Conservation (phyloP, 2,888 invertebrate genomes). For the Limulus polyphemus region DNA sequence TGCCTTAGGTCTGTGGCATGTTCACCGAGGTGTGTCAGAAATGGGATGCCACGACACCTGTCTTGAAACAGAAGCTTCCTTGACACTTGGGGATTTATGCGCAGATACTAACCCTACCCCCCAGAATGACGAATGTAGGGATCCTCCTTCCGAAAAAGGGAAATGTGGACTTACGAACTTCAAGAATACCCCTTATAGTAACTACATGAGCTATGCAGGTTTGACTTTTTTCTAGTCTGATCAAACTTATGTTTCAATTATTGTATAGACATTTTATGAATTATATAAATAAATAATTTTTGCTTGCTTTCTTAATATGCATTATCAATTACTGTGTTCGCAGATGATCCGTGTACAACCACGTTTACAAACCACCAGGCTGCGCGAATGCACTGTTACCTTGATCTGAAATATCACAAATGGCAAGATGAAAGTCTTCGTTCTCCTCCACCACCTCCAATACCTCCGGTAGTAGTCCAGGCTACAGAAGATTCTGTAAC, state of each 20-base stretch:
- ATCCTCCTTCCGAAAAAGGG: conserved; percentile 26
- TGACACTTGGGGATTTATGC: conserved; percentile 34
- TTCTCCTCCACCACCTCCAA: neutral
- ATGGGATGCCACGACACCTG: conserved; percentile 33
- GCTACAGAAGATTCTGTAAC: neutral
- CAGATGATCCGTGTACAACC: conserved; percentile 28
- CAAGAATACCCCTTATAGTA: conserved; percentile 31
- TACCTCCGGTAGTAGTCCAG: neutral
- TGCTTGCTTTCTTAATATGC: no score
- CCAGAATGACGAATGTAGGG: conserved; percentile 29
- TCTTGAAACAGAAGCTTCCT: conserved; percentile 30
- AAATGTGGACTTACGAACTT: conserved; percentile 27
- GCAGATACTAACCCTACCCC: conserved; percentile 34
- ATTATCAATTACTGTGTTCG: no score
- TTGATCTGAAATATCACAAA: conserved; percentile 14
- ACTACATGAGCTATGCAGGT: conserved; percentile 35
- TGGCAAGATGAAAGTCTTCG: neutral
- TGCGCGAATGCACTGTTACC: conserved; percentile 37
- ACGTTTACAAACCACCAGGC: conserved; percentile 34
- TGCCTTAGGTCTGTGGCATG: conserved; percentile 35
- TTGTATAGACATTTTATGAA: no score
- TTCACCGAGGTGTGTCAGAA: conserved; percentile 34
- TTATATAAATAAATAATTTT: no score
- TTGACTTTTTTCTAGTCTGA: conserved; percentile 4
- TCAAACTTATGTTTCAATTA: no score